Conservation (phyloP, 1,140 invertebrate species). For the Cotesia glomerata region DNA sequence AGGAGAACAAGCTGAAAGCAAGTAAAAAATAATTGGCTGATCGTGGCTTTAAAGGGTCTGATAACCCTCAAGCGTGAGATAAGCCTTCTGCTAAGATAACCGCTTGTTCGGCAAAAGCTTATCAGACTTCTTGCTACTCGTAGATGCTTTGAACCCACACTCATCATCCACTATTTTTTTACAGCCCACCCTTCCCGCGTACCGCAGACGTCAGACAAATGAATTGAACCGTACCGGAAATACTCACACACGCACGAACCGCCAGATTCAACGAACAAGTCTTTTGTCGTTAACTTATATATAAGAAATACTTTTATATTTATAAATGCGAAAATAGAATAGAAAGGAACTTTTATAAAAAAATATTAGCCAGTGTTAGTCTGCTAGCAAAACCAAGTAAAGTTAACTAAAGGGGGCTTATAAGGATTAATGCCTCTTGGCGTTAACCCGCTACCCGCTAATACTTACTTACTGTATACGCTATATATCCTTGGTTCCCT, state of each 20-base stretch:
- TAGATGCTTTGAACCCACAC: neutral
- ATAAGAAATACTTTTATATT: too few relatives aligned
- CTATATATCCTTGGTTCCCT: neutral
- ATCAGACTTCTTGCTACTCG: neutral
- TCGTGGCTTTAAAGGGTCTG: constrained; percentile 26
- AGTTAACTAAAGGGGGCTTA: neutral
- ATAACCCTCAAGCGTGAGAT: constrained; percentile 21
- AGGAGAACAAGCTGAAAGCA: neutral
- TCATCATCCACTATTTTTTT: neutral
- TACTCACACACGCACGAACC: too few relatives aligned
- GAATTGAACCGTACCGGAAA: constrained; percentile 1
- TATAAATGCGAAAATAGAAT: too few relatives aligned
- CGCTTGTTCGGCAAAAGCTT: constrained; percentile 33
- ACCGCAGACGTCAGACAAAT: neutral
- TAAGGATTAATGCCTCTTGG: neutral
- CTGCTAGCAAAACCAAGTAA: neutral
- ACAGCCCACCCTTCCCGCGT: neutral
- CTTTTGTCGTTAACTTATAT: too few relatives aligned
- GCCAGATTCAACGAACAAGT: too few relatives aligned
- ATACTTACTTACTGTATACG: neutral
- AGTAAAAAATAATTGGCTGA: constrained; percentile 32
- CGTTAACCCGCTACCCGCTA: neutral
- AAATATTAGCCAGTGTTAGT: too few relatives aligned
- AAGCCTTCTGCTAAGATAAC: constrained; percentile 18
- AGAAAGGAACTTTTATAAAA: too few relatives aligned